Conservation (phyloP, 2,797 vertebrate genomes). For the Uromys caudimaculatus region DNA sequence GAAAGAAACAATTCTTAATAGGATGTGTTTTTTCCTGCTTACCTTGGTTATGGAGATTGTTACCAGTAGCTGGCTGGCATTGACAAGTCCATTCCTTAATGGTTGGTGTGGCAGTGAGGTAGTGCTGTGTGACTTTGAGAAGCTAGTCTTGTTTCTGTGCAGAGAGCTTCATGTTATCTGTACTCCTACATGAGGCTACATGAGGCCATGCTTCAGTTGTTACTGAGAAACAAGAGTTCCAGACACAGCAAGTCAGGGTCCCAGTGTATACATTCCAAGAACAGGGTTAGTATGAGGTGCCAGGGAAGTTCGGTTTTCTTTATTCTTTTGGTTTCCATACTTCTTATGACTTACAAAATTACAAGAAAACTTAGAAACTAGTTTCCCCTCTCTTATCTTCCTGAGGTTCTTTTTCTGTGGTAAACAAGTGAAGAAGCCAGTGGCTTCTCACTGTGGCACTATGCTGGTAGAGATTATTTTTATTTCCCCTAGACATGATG, state of each 20-base stretch:
- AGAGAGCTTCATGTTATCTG: background rate
- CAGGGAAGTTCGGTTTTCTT: background rate
- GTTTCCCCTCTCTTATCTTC: background rate
- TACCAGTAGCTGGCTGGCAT: conserved; percentile 3
- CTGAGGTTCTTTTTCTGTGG: background rate
- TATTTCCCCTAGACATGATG: background rate
- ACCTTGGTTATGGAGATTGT: conserved; percentile 40
- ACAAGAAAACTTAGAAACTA: background rate
- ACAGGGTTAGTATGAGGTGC: background rate
- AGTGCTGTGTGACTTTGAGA: background rate
- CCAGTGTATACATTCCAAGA: background rate
- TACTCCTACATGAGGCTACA: background rate
- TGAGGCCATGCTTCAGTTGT: background rate
- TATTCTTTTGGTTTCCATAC: background rate
- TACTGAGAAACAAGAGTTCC: background rate
- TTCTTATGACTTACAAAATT: conserved; percentile 26
- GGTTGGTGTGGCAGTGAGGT: background rate
- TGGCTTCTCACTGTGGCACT: background rate
- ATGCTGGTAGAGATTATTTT: conserved; percentile 19
- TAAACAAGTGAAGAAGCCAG: background rate
- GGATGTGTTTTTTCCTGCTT: background rate
- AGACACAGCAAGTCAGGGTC: background rate
- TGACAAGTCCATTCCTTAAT: background rate
- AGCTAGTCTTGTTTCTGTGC: background rate
- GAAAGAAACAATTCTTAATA: background rate